Evolutionary conservation across 2,797 vertebrate species (phyloP).

Genomic region (Ataeniobius toweri): DNA sequence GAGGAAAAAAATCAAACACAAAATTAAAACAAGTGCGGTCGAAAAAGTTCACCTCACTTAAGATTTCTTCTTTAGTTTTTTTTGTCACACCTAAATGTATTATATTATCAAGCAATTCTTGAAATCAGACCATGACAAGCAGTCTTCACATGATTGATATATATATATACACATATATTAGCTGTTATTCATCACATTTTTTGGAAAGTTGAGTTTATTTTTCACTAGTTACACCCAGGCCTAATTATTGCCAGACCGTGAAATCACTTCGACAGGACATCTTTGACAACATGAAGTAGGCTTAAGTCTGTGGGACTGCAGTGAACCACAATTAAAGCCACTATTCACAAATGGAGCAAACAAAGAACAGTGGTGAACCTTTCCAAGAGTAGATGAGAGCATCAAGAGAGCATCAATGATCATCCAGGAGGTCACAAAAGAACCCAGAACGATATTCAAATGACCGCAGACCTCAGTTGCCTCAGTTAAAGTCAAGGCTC

Average conservation of each 20-base stretch:
- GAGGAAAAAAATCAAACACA: background rate
- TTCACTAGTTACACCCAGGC: too few species aligned
- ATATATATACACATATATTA: too few species aligned
- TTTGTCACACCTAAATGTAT: background rate
- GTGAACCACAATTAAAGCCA: background rate
- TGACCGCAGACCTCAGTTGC: background rate
- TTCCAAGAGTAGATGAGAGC: background rate
- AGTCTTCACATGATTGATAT: too few species aligned
- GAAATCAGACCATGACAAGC: background rate
- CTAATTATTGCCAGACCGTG: too few species aligned
- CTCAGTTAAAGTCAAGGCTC: background rate
- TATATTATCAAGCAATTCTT: background rate
- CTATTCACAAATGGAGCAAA: background rate
- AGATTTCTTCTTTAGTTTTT: too few species aligned
- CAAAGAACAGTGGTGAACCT: background rate
- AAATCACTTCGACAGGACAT: background rate
- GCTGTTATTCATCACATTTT: too few species aligned
- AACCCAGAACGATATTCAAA: background rate
- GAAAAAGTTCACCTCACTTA: background rate
- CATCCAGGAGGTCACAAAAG: background rate
- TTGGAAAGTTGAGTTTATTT: too few species aligned
- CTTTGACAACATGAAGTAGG: background rate
- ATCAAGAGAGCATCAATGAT: background rate
- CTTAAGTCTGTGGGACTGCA: background rate
- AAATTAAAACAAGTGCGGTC: background rate